Evolutionary conservation across 2,113 vertebrate species (phyloP), one percentile per base, ranked within the genome.

Genomic region (Scomber japonicus): DNA sequence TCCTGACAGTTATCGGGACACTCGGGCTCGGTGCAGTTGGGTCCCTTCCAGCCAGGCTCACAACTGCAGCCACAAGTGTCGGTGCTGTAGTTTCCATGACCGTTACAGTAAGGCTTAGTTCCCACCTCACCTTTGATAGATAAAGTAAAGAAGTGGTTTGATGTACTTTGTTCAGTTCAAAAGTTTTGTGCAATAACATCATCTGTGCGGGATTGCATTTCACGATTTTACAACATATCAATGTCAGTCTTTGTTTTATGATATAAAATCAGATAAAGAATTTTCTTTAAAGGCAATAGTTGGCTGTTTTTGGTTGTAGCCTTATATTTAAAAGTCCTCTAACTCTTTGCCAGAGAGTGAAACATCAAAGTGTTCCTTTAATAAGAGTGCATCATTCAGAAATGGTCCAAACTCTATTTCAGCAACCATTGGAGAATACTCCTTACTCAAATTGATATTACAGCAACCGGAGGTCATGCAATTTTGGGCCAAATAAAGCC

Each of bases 41-140:
- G 87, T 0, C 97, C 96, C 0, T 78, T 90, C 94, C 97, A 98
- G 71, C 97, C 96, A 1, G 94, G 82, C 0, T 93, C 87, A 17
- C 97, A 99, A 12, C 94, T 0, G 6, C 97, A 99, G 48, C 92
- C 93, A 7, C 97, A 95, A 49, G 66, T 91, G 17, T 93, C 94
- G 9, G 60, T 2, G 24, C 97, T 99, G 95, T 96, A 98, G 92
- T 98, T 99, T 13, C 98, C 98, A 0, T 78, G 96, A 11, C 97
- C 96, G 0, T 87, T 96, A 92, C 98, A 99, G 69, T 95, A 97
- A 0, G 97, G 97, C 0, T 94, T 94, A 0, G 93, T 96, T 85
- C 97, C 96, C 73, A 97, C 73, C 1, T 78, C 92, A 83, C 97
- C 97, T 98, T 94, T 68, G 30, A 80, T 80, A 67, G 56, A 48